Evolutionary conservation across 2,888 invertebrate species (phyloP).

Genomic region (Yponomeuta plumbellus): DNA sequence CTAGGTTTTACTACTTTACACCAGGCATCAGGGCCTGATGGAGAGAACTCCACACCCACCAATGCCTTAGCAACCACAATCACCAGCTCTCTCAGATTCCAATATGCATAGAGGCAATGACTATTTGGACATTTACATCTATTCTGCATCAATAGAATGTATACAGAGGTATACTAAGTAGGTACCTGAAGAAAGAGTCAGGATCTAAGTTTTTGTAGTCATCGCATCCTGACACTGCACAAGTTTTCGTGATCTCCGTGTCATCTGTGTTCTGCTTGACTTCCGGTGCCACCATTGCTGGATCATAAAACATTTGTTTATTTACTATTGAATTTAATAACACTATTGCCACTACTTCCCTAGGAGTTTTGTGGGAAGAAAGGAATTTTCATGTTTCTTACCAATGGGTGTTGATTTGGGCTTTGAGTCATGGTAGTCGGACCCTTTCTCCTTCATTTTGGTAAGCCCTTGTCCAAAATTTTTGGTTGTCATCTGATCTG

Average conservation of each 20-base stretch:
- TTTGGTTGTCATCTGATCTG: slow-evolving; percentile 31
- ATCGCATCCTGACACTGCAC: slow-evolving; percentile 67
- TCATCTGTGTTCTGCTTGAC: slow-evolving; percentile 57
- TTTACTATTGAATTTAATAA: slow-evolving; percentile 1
- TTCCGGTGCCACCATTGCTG: slow-evolving; percentile 71
- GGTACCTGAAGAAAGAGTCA: slow-evolving; percentile 61
- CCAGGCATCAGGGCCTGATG: no score
- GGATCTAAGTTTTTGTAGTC: slow-evolving; percentile 59
- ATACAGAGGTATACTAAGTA: neutral
- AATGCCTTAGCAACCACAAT: no score
- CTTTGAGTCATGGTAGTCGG: slow-evolving; percentile 50
- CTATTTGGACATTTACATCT: no score
- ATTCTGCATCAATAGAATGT: no score
- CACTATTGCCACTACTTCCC: neutral
- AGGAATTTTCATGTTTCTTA: slow-evolving; percentile 28
- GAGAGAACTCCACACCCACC: no score
- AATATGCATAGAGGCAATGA: no score
- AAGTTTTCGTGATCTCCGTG: slow-evolving; percentile 60
- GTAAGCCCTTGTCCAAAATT: slow-evolving; percentile 48
- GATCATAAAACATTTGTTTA: slow-evolving; percentile 18
- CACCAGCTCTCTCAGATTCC: no score
- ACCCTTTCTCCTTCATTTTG: slow-evolving; percentile 54
- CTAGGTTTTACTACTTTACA: no score
- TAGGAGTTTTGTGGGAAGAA: neutral
- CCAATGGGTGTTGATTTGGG: slow-evolving; percentile 61